phyloP scores from a whole-genome alignment of 2,797 vertebrate genomes.

The Rhabdophis nuchalis region DNA sequence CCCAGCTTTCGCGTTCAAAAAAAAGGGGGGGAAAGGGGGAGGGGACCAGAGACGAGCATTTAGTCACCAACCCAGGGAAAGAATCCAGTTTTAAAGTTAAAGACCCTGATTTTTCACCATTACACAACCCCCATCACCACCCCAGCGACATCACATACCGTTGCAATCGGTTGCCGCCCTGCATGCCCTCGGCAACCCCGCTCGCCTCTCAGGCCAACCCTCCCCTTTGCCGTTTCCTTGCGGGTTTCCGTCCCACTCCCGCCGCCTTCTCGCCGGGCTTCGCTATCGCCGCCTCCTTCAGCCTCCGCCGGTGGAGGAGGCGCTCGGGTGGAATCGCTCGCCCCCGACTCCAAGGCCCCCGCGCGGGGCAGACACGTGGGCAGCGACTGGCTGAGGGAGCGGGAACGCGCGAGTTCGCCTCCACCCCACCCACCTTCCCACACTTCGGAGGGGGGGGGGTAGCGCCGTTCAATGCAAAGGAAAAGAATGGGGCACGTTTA shows the following conservation, averaged over 20 bases:
- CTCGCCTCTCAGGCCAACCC: background rate
- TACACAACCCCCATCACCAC: background rate
- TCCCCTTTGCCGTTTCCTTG: background rate
- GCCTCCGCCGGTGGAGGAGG: background rate
- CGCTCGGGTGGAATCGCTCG: background rate
- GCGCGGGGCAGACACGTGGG: background rate
- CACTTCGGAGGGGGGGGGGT: background rate
- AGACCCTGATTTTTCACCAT: background rate
- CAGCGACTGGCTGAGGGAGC: background rate
- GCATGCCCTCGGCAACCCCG: background rate
- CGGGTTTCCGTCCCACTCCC: background rate
- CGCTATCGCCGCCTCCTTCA: background rate
- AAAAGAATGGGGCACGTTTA: background rate
- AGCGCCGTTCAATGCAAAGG: background rate
- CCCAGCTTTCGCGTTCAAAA: background rate
- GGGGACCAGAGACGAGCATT: background rate
- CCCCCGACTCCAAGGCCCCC: background rate
- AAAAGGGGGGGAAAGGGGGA: background rate
- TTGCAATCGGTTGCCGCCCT: background rate
- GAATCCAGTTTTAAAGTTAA: background rate
- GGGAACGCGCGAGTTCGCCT: background rate
- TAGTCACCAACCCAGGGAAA: background rate
- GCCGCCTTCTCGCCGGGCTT: background rate
- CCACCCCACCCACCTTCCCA: fast-evolving
- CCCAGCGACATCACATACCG: background rate